A percentile compares a stretch with the other conserved stretches of the same genome.
Conservation (phyloP, 1,140 invertebrate species). For the Papilio polyxenes region DNA sequence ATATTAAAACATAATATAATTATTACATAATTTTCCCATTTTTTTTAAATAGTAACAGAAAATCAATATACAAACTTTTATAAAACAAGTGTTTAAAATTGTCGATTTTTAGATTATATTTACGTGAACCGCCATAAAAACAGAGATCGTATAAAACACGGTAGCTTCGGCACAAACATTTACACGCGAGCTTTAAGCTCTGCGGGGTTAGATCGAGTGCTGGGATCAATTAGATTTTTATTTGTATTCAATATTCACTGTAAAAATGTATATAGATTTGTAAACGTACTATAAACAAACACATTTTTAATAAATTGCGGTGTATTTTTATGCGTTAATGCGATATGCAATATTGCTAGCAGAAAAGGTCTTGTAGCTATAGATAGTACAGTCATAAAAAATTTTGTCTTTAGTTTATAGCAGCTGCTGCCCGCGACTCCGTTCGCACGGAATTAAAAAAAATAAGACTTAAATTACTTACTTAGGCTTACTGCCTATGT, state of each 20-base stretch:
- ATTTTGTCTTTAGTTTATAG: neutral
- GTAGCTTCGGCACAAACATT: slow-evolving; percentile 26
- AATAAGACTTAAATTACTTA: too few species aligned
- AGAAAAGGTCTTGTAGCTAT: neutral
- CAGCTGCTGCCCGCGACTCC: too few species aligned
- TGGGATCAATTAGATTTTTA: slow-evolving; percentile 33
- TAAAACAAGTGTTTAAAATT: neutral
- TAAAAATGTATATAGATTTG: neutral
- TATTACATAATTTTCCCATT: neutral
- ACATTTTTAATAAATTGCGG: neutral
- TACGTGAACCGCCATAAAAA: slow-evolving; percentile 18
- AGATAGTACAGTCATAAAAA: neutral
- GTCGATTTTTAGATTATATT: slow-evolving; percentile 23
- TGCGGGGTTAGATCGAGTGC: slow-evolving; percentile 28
- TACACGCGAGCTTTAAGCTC: slow-evolving; percentile 34
- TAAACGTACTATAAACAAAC: neutral
- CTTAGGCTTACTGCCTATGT: too few species aligned
- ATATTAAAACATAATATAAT: too few species aligned
- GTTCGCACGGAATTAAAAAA: too few species aligned
- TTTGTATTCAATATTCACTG: slow-evolving; percentile 20
- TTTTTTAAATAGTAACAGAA: neutral
- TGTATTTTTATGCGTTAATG: neutral
- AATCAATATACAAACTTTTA: neutral
- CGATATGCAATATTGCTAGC: neutral
- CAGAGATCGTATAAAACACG: slow-evolving; percentile 20